Evolutionary conservation across 2,888 invertebrate genomes (phyloP).

Genomic region (Cryptocephalus moraei): DNA sequence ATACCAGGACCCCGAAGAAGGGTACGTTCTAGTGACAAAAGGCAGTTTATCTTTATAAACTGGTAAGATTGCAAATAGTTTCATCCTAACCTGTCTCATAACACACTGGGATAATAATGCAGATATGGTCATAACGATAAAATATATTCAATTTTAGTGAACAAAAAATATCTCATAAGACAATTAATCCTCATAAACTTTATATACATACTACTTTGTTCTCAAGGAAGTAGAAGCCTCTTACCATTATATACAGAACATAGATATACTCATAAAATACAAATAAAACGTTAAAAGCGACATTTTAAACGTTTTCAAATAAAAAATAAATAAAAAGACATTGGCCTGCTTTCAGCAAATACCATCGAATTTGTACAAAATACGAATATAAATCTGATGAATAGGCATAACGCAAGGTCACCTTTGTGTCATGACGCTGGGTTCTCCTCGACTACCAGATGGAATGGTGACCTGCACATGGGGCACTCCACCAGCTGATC

Average conservation of each 20-base stretch:
- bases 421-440: conserved; percentile 33
- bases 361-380: neutral
- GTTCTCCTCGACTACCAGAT: conserved; percentile 39
- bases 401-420: too few relatives aligned
- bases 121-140: conserved; percentile 14
- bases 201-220: conserved; percentile 8
- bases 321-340: too few relatives aligned
- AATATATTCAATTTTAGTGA: conserved; percentile 12
- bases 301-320: conserved; percentile 5
- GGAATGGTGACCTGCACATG: conserved; percentile 68
- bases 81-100: too few relatives aligned
- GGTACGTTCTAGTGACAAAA: too few relatives aligned
- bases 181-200: conserved; percentile 6
- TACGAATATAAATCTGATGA: neutral
- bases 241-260: conserved; percentile 13
- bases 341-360: too few relatives aligned
- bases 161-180: neutral
- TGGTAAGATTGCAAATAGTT: too few relatives aligned
- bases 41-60: too few relatives aligned
- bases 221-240: conserved; percentile 13
- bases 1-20: too few relatives aligned
- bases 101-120: conserved; percentile 7
- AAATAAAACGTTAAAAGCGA: neutral
- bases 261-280: conserved; percentile 1
- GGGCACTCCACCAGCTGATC: conserved; percentile 75